Evolutionary conservation across 2,113 vertebrate species (phyloP), one percentile per base, ranked within the genome.

Genomic region (Phyllostomus discolor): DNA sequence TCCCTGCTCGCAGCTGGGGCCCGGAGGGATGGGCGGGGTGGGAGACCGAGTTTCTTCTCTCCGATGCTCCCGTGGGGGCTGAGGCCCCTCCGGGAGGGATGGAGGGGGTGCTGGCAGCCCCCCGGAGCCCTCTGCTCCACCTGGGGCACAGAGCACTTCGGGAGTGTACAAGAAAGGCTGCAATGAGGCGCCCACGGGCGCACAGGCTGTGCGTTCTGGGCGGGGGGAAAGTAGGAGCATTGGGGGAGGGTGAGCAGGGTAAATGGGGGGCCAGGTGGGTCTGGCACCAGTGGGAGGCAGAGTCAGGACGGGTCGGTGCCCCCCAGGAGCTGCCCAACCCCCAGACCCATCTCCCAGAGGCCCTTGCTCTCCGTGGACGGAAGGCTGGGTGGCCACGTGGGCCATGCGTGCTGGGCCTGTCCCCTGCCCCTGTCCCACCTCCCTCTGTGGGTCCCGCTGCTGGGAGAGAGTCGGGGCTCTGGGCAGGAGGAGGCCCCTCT

Each of bases 351-450:
- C 50, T 1, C 41, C 75, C 15, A 19, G 75, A 46, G 64, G 33
- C 26, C 38, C n/a, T 46, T n/a, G 7, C 31, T 12, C 75, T 10
- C 66, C 0, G 2, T 19, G 89, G 41, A 31, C 76, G 22, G 4
- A n/a, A 31, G 41, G n/a, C 16, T 6, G 20, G 43, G 59, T 22
- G 33, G 48, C 20, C 12, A 2, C 0, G 3, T 24, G 52, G 12
- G 11, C 50, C 4, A 2, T 0, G 2, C 5, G 0, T 0, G 9
- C 16, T 1, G 24, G 35, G 28, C 26, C 33, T 20, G 57, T 17
- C 41, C 7, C 43, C 26, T 1, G 52, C 1, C 59, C 14, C 48
- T 2, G 2, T 31, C 33, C n/a, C 8, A 31, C 10, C 46, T 24
- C 2, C 82, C 70, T 22, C 16, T 10, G 0, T 17, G 22, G 67